Percentiles rank a stretch among this genome's conserved stretches.
Evolutionary conservation across 1,140 invertebrate genomes (phyloP).

Genomic region (Triops longicaudatus): DNA sequence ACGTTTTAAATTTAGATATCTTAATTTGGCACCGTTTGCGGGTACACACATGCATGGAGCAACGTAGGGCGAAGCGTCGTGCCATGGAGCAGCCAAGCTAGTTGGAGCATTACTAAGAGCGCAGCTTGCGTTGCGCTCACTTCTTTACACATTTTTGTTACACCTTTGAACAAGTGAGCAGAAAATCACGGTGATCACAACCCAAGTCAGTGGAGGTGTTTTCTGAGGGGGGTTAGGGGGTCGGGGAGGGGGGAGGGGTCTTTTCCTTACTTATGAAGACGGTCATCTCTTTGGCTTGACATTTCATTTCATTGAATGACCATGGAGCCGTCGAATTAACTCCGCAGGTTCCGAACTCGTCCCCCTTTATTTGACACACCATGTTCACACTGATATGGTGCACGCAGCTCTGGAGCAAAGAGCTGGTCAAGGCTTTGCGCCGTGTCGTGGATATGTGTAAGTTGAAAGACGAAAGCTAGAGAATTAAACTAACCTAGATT

Average conservation of each 20-base stretch:
- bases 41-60: not conserved
- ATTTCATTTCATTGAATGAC: not conserved
- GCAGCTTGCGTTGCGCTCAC: not conserved
- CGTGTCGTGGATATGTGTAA: not conserved
- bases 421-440: not conserved
- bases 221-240: not conserved
- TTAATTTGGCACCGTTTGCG: not conserved
- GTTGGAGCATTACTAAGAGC: not conserved
- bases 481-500: not conserved
- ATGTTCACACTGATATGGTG: not conserved
- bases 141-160: not conserved
- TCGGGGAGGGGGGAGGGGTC: not conserved
- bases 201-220: not conserved
- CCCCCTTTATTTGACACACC: not conserved
- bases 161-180: not conserved
- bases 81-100: not conserved
- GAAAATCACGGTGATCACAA: not conserved
- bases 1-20: not conserved
- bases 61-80: not conserved
- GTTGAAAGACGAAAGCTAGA: no score
- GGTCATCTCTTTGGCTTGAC: not conserved
- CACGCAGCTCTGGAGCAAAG: not conserved
- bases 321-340: not conserved
- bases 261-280: not conserved
- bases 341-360: not conserved